Evolutionary conservation across 2,113 vertebrate species (phyloP), one percentile per base, ranked within the genome.

Genomic region (Loxodonta africana): DNA sequence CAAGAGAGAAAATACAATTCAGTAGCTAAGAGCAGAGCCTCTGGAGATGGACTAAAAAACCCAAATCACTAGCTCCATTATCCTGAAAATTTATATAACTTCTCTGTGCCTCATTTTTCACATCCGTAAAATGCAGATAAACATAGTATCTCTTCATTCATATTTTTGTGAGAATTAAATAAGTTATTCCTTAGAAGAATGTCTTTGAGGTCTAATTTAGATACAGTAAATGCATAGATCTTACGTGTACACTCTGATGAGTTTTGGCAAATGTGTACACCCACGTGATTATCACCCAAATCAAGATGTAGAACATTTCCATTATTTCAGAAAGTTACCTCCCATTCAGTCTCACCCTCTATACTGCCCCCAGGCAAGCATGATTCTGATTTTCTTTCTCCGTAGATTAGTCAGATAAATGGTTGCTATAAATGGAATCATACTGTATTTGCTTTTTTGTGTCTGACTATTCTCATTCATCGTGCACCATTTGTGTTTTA

Each of bases 111-210:
- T 94, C 14, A 0, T n/a, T 63, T 51, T 83, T 28, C 8, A 46
- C 85, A 69, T 48, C 26, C 46, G 2, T 94, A 78, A 86, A 82
- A 77, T 86, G 18, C 18, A 90, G 94, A 83, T 78, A 94, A 86
- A 83, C 20, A 41, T 48, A 84, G 10, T 48, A 88, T n/a, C 67
- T 89, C 67, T 28, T 57, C 5, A 57, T 17, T 8, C n/a, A 85
- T 30, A 80, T 46, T 95, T 95, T 92, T 95, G 51, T 90, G 26
- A 96, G 23, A 57, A 83, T 37, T 57, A 95, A 96, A 33, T 51
- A 80, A 91, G 33, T 51, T 90, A 85, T 17, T 53, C 67, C 83
- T 85, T 91, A 74, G 65, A 82, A 90, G 86, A 80, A 88, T 28
- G 23, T 18, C 25, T 37, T 1, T 44, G 53, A 86, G n/a, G 23